Conservation (phyloP, 2,888 invertebrate genomes). For the Eumacrocentrus americanus region DNA sequence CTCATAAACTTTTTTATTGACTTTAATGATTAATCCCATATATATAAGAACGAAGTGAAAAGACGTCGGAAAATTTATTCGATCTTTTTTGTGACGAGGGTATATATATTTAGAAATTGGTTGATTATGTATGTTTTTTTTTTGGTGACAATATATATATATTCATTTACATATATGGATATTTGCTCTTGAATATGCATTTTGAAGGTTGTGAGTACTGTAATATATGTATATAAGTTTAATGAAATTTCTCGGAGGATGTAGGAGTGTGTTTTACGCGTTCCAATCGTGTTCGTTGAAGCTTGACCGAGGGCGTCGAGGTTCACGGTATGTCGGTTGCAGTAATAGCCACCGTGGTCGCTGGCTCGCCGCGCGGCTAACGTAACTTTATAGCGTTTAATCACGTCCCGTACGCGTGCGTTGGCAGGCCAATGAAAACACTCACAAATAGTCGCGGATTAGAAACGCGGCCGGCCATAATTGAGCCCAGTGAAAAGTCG, state of each 20-base stretch:
- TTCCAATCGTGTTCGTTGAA: conserved; percentile 30
- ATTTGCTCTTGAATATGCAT: too few species aligned
- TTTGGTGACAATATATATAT: too few species aligned
- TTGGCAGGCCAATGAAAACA: conserved; percentile 22
- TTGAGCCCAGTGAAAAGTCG: conserved; percentile 33
- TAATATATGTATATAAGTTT: not conserved
- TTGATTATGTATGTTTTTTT: too few species aligned
- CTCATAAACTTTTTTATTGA: too few species aligned
- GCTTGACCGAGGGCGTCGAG: conserved; percentile 26
- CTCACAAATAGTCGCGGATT: conserved; percentile 27
- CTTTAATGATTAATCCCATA: too few species aligned
- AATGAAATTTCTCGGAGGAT: not conserved
- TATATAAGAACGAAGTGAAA: too few species aligned
- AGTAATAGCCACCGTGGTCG: conserved; percentile 28
- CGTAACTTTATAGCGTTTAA: conserved; percentile 39
- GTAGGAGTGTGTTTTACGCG: conserved; percentile 5
- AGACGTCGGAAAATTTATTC: too few species aligned
- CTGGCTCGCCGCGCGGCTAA: conserved; percentile 35
- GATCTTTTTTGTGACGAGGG: too few species aligned
- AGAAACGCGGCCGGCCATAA: conserved; percentile 28
- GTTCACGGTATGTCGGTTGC: conserved; percentile 23
- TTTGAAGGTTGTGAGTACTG: not conserved
- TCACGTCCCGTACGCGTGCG: conserved; percentile 30
- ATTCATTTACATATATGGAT: too few species aligned
- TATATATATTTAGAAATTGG: too few species aligned